phyloP scores from a whole-genome alignment of 2,113 vertebrate species.

The Zapornia atra region DNA sequence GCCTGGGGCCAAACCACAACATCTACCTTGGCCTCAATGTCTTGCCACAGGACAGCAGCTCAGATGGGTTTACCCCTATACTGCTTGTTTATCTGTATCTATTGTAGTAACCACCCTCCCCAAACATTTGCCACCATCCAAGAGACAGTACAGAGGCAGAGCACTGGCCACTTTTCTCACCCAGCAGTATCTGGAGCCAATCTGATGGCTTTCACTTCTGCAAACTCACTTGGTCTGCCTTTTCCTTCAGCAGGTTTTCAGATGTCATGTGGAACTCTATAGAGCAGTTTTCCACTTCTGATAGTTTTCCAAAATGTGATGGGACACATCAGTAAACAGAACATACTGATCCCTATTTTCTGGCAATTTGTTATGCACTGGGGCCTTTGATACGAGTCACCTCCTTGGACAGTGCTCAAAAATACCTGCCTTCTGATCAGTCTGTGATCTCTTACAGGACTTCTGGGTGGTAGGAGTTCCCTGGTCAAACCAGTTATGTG shows the following conservation, averaged over 20 bases:
- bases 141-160: background rate
- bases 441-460: background rate
- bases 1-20: too few species aligned
- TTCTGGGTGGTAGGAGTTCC: background rate
- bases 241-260: background rate
- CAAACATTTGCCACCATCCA: background rate
- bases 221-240: background rate
- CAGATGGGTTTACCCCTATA: background rate
- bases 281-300: background rate
- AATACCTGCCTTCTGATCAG: background rate
- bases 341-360: background rate
- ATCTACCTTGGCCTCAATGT: background rate
- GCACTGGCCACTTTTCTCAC: background rate
- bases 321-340: background rate
- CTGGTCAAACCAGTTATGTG: background rate
- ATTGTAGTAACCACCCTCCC: background rate
- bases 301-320: background rate
- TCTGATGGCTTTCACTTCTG: background rate
- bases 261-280: background rate
- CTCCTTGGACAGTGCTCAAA: fast-evolving
- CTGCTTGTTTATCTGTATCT: background rate
- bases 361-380: background rate
- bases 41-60: background rate
- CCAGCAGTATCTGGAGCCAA: background rate
- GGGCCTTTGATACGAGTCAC: background rate